Conservation (phyloP, 1,140 invertebrate species). For the Streblospio benedicti region DNA sequence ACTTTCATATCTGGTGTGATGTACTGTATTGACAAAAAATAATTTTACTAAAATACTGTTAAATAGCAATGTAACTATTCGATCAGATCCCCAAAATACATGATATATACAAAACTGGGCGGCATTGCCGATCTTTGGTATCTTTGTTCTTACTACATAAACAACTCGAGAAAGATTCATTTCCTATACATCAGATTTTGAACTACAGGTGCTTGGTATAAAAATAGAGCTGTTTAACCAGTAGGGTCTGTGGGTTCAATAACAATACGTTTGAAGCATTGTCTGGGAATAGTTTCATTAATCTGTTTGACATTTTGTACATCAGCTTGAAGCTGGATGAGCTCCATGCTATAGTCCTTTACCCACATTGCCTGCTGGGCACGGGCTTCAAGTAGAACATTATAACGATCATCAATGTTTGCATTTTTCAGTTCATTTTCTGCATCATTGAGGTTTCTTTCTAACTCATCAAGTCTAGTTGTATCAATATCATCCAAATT, state of each 20-base stretch:
- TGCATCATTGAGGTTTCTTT: constrained; percentile 62
- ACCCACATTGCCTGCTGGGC: constrained; percentile 63
- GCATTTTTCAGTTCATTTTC: constrained; percentile 64
- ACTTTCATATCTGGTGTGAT: too few relatives aligned
- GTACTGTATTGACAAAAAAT: too few relatives aligned
- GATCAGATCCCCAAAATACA: too few relatives aligned
- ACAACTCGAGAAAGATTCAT: too few relatives aligned
- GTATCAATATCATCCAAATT: constrained; percentile 51
- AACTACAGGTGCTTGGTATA: too few relatives aligned
- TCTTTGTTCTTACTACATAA: too few relatives aligned
- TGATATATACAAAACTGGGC: too few relatives aligned
- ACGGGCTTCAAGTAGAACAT: constrained; percentile 22
- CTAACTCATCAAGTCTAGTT: constrained; percentile 60
- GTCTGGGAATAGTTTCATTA: constrained; percentile 65
- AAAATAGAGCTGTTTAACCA: too few relatives aligned
- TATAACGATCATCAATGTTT: constrained; percentile 60
- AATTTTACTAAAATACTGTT: too few relatives aligned
- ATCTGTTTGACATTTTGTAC: constrained; percentile 82
- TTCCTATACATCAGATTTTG: too few relatives aligned
- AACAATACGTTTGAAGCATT: constrained; percentile 64
- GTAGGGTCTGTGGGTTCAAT: constrained; percentile 45
- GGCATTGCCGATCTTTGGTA: too few relatives aligned
- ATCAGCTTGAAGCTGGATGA: constrained; percentile 62
- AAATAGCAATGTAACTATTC: too few relatives aligned
- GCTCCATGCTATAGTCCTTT: constrained; percentile 71